Conservation (phyloP, 2,113 vertebrate genomes). For the Coreoperca whiteheadi region DNA sequence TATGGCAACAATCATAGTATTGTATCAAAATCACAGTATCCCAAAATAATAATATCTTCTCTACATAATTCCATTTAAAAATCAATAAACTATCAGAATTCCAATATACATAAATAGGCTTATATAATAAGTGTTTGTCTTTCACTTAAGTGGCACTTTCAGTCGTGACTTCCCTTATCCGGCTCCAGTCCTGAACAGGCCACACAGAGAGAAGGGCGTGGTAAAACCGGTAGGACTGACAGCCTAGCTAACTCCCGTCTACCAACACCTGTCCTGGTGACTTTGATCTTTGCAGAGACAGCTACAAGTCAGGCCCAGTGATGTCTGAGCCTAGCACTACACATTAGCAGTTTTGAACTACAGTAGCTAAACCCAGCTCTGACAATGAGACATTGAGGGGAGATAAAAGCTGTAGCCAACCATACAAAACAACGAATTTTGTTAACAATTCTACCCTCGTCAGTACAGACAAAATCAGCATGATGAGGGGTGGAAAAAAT, state of each 20-base stretch:
- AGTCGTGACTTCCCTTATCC: constrained; percentile 27
- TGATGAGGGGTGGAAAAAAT: no score
- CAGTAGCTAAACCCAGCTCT: neutral
- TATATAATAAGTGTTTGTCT: constrained; percentile 24
- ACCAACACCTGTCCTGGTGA: constrained; percentile 62
- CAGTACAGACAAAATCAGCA: neutral
- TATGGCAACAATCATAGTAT: no score
- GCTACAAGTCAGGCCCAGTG: constrained; percentile 7
- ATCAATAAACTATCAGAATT: no score
- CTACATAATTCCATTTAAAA: no score
- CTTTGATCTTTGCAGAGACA: constrained; percentile 64
- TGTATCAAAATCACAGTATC: no score
- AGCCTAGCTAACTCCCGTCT: constrained; percentile 36
- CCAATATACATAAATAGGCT: no score
- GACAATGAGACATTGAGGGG: neutral
- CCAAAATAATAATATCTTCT: no score
- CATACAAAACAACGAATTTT: neutral
- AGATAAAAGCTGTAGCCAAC: neutral
- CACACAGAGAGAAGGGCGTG: constrained; percentile 71
- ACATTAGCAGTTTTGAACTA: neutral
- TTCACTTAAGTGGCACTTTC: constrained; percentile 56
- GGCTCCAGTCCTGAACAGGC: constrained; percentile 43
- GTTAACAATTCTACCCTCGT: neutral
- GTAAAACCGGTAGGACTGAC: constrained; percentile 51
- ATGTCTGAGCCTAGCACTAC: no score